Evolutionary conservation across 2,113 vertebrate species (phyloP).

Genomic region (Lasiurus cinereus): DNA sequence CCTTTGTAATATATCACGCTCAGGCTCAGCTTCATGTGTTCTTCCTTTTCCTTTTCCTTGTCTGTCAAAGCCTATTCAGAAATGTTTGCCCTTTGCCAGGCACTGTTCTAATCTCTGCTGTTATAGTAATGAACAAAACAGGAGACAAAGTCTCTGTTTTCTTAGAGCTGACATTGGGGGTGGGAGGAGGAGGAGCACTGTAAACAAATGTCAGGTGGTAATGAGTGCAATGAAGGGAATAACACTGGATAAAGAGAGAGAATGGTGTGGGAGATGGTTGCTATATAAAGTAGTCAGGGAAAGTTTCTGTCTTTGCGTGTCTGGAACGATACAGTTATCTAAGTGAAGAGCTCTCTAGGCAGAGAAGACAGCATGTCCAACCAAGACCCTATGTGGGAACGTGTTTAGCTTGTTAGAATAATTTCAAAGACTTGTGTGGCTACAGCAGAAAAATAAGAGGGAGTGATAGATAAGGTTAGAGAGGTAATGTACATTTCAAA

Average conservation of each 20-base stretch:
- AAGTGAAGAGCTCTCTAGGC: slow-evolving; percentile 12
- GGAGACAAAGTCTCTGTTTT: slow-evolving; percentile 54
- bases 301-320: not conserved
- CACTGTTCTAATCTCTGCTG: slow-evolving; percentile 11
- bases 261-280: not conserved
- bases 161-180: not conserved
- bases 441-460: not conserved
- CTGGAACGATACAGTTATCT: not conserved
- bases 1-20: not conserved
- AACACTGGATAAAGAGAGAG: not conserved
- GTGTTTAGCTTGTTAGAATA: slow-evolving; percentile 15
- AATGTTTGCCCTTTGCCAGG: not conserved
- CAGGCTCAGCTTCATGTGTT: not conserved
- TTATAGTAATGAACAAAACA: slow-evolving; percentile 3
- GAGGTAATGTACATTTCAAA: not conserved
- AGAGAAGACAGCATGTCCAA: not conserved
- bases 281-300: not conserved
- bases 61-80: slow-evolving; percentile 30
- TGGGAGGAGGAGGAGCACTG: not conserved
- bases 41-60: slow-evolving; percentile 58
- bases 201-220: slow-evolving; percentile 36
- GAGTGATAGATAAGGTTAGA: not conserved
- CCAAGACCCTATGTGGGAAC: not conserved
- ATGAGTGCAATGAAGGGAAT: not conserved
- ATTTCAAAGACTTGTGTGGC: not conserved